Base-by-base conservation (phyloP, 2,888 invertebrate species). In the Epistrophe eligans region DNA sequence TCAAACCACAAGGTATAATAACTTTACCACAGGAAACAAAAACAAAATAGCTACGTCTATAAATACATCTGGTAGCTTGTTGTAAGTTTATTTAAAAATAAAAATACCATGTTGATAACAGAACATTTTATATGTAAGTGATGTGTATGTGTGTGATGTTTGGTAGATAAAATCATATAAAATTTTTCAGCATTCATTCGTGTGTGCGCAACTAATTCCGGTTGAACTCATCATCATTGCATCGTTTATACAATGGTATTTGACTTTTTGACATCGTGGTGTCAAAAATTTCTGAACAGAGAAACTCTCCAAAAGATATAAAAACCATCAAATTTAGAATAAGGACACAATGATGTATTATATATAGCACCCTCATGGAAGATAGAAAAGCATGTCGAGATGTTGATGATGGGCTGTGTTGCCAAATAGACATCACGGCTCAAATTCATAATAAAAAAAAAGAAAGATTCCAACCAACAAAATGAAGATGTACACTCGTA, bases 261-360 rank as follows among this genome's bases (percentile, higher is more conserved):
- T 67, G 58, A 71, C 62, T 67, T 48, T n/a, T 62, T 77, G 77
- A 79, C 71, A 72, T 13, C 13, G 5, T 28, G 32, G 48, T 70
- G 73, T 84, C 74, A 67, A 62, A 73, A 60, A 73, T 32, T 70
- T 52, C 50, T 66, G 24, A 71, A 64, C 32, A 72, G 15, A 38
- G 28, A 62, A 71, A 58, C 48, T 40, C 40, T 50, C 38, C 17
- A 45, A 19, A 72, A 79, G 19, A 62, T 32, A 72, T 9, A 50
- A 45, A 43, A 60, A 62, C 4, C 50, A 40, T 28, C 43, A 6
- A 74, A 67, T 43, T 9, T 62, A 43, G 38, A 84, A 72, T 70
- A 70, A 74, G 82, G 57, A 71, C 82, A 82, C 60, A 62, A 70
- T 70, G 73, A 85, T 81, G 17, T 2, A 24, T n/a, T n/a, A 52